phyloP scores from a whole-genome alignment of 2,113 vertebrate species.

The Hipposideros armiger region DNA sequence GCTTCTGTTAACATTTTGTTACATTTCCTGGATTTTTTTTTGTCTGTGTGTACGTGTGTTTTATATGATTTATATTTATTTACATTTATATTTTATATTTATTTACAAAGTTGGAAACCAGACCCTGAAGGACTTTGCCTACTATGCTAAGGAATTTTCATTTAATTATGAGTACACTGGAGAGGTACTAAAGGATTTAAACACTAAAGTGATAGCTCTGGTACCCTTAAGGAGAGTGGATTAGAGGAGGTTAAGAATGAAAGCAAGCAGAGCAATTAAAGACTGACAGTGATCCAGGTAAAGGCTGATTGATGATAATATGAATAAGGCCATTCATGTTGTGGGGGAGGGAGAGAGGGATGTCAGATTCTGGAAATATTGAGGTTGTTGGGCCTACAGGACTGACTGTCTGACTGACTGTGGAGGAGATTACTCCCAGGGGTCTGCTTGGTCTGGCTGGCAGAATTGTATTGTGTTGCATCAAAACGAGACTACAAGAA shows the following conservation, averaged over 20 bases:
- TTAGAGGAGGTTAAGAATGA: background rate
- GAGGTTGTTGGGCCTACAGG: background rate
- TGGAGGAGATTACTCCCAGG: background rate
- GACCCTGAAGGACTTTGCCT: background rate
- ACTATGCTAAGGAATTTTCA: background rate
- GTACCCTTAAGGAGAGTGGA: background rate
- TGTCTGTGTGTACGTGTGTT: background rate
- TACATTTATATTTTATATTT: slow-evolving; percentile 32
- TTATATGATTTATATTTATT: slow-evolving; percentile 24
- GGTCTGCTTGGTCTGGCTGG: background rate
- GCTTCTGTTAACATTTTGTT: slow-evolving; percentile 11
- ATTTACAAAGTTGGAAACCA: slow-evolving; percentile 31
- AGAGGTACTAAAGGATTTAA: background rate
- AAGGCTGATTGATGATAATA: background rate
- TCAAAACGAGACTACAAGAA: background rate
- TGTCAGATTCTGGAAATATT: background rate
- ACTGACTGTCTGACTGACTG: background rate
- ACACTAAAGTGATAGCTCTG: background rate
- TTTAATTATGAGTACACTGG: background rate
- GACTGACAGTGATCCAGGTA: background rate
- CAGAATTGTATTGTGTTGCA: background rate
- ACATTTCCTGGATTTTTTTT: slow-evolving; percentile 43
- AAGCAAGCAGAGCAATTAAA: background rate
- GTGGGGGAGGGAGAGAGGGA: background rate
- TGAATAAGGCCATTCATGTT: background rate